Conservation (phyloP, 1,140 invertebrate species). For the Uloborus diversus region DNA sequence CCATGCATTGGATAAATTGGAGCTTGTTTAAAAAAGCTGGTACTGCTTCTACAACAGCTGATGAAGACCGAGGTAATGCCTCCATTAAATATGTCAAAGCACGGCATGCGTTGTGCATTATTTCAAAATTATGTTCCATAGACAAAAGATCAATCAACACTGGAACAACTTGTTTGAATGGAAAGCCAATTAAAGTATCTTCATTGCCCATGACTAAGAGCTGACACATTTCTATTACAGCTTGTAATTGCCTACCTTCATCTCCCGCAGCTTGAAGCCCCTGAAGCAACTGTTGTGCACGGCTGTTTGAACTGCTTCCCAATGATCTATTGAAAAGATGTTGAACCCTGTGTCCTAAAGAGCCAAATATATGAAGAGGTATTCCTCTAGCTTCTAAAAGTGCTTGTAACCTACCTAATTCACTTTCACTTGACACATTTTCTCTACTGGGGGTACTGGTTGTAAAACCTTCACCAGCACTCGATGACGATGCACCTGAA, state of each 20-base stretch:
- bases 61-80: constrained; percentile 93
- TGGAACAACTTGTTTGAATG: constrained; percentile 97
- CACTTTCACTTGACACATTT: constrained; percentile 62
- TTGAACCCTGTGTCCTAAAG: constrained; percentile 95
- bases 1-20: constrained; percentile 98
- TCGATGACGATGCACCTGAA: neutral
- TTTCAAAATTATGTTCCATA: constrained; percentile 98
- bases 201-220: constrained; percentile 99
- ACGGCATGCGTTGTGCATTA: constrained; percentile 99
- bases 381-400: constrained; percentile 91
- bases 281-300: constrained; percentile 92
- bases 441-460: constrained; percentile 55
- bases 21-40: constrained; percentile 94
- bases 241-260: constrained; percentile 95
- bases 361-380: constrained; percentile 93
- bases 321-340: constrained; percentile 94
- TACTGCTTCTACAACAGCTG: constrained; percentile 96
- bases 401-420: constrained; percentile 67
- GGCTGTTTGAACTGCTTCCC: constrained; percentile 71
- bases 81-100: constrained; percentile 99
- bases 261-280: constrained; percentile 93
- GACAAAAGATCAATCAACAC: constrained; percentile 86
- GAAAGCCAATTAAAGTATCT: constrained; percentile 97
- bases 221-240: constrained; percentile 98
- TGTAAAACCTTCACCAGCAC: too few relatives aligned